phyloP scores from a whole-genome alignment of 2,113 vertebrate species.

The Esox niger region DNA sequence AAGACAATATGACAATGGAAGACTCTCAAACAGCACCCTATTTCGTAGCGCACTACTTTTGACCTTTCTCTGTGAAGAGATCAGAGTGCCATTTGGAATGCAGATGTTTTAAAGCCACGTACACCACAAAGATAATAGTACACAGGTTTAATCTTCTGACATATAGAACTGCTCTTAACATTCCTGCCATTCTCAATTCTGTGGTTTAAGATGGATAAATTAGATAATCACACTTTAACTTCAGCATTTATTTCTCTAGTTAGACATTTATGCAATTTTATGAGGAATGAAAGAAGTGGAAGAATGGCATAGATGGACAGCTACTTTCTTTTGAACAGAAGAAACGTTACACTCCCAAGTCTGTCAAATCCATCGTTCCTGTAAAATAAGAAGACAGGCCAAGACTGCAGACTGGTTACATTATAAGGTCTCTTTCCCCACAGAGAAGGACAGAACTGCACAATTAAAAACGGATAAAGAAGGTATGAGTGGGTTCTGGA shows the following conservation, averaged over 20 bases:
- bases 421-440: not conserved
- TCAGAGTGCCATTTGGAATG: no score
- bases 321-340: not conserved
- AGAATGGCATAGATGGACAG: no score
- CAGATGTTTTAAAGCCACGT: conserved; percentile 18
- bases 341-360: not conserved
- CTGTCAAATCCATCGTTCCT: conserved; percentile 2
- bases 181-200: not conserved
- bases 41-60: no score
- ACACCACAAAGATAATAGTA: not conserved
- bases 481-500: conserved; percentile 3
- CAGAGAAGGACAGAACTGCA: not conserved
- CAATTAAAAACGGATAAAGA: conserved; percentile 18
- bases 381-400: conserved; percentile 3
- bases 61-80: no score
- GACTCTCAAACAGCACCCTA: not conserved
- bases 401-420: conserved; percentile 6
- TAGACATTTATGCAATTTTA: not conserved
- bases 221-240: not conserved
- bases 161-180: not conserved
- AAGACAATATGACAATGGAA: not conserved
- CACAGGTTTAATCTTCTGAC: not conserved
- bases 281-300: not conserved
- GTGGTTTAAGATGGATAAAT: not conserved
- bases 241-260: no score